A percentile compares a stretch with the other conserved stretches of the same genome.
These are phyloP conservation scores for Caenorhabditis brenneri DNA, from an alignment of 1,140 invertebrate species.

Conservation along the genomic window DNA sequence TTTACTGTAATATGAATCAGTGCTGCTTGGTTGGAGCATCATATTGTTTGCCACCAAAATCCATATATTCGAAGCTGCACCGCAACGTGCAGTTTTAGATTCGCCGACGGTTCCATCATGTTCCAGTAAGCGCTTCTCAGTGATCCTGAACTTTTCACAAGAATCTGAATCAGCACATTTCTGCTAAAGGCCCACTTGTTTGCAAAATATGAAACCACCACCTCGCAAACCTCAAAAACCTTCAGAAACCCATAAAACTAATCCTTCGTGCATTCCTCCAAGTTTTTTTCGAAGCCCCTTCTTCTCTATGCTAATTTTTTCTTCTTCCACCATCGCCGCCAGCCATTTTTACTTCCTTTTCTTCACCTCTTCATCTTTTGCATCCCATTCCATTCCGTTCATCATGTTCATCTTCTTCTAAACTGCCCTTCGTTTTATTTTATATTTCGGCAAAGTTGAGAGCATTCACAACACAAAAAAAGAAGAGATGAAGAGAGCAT, in stretches of 20 bases:
- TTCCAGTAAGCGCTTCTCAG: no score
- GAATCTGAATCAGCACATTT: no score
- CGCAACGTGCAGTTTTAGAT: no score
- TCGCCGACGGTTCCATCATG: no score
- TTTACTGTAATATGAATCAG: no score
- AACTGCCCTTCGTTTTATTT: background rate
- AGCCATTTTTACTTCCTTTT: conserved; percentile 7
- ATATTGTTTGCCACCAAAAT: no score
- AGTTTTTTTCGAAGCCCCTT: background rate
- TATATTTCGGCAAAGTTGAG: background rate
- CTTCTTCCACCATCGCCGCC: background rate
- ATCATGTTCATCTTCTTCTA: background rate
- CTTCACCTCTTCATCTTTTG: no score
- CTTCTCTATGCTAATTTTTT: background rate
- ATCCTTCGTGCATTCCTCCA: conserved; percentile 28
- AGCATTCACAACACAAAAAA: background rate
- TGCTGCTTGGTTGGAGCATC: no score
- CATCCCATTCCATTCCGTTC: background rate
- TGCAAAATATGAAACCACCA: no score
- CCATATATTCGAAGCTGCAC: no score
- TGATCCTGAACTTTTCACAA: no score
- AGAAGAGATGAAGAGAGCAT: conserved; percentile 32
- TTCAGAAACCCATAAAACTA: conserved; percentile 33
- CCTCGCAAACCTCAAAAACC: background rate
- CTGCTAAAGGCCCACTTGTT: no score